phyloP scores from a whole-genome alignment of 2,113 vertebrate species.

The Grallaria varia region DNA sequence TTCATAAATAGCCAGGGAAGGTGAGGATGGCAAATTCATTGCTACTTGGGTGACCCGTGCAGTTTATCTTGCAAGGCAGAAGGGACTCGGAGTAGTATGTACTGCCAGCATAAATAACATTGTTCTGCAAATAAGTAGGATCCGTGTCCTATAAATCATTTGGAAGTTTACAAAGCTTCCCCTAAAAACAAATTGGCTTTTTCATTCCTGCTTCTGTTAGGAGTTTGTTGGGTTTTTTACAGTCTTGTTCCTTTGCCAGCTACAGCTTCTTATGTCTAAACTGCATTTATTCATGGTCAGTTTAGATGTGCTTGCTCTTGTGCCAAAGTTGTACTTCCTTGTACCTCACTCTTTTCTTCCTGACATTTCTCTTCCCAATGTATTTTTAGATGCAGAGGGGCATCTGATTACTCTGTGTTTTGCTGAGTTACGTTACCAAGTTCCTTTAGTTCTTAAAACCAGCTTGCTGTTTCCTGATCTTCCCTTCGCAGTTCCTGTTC shows the following conservation, averaged over 20 bases:
- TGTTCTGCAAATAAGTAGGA: background rate
- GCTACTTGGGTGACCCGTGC: background rate
- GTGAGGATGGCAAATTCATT: background rate
- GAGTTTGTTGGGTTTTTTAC: background rate
- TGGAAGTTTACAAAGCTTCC: background rate
- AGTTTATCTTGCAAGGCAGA: background rate
- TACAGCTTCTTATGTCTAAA: background rate
- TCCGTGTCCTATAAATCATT: background rate
- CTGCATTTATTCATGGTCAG: background rate
- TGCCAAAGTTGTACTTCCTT: background rate
- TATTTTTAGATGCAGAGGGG: slow-evolving; percentile 1
- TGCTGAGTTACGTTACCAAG: background rate
- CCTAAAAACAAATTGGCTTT: background rate
- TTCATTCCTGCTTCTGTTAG: background rate
- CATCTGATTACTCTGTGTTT: slow-evolving; percentile 11
- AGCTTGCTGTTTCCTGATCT: slow-evolving; percentile 11
- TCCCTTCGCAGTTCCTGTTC: background rate
- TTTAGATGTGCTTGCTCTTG: background rate
- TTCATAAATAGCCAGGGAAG: background rate
- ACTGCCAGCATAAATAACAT: background rate
- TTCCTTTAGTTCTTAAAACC: slow-evolving; percentile 1
- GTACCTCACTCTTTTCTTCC: background rate
- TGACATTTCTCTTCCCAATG: background rate
- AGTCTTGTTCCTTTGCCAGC: background rate
- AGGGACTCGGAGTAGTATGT: background rate